These are phyloP conservation scores for Eupeodes latifasciatus DNA, from an alignment of 2,888 invertebrate genomes.

Conservation along the genomic window DNA sequence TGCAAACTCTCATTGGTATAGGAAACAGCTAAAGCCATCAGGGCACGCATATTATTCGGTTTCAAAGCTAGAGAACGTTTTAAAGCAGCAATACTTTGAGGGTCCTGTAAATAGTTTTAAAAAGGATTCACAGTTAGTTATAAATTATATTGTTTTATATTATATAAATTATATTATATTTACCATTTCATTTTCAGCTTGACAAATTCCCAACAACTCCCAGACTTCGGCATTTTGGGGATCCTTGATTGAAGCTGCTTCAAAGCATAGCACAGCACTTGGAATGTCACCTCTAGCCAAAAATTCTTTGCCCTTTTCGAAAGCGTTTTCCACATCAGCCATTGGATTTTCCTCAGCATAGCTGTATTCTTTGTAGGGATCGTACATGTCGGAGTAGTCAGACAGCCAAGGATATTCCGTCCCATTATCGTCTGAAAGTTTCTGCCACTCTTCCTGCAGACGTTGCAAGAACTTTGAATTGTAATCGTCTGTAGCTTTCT, in stretches of 20 bases:
- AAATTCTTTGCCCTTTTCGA: slow-evolving; percentile 93
- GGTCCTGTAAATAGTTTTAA: slow-evolving; percentile 88
- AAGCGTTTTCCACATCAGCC: slow-evolving; percentile 90
- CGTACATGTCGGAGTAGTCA: slow-evolving; percentile 87
- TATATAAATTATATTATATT: too few species aligned
- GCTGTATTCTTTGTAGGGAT: slow-evolving; percentile 86
- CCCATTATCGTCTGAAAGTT: slow-evolving; percentile 85
- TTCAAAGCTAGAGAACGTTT: slow-evolving; percentile 92
- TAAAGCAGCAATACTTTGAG: slow-evolving; percentile 95
- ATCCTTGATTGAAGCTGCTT: slow-evolving; percentile 95
- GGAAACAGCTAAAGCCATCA: slow-evolving; percentile 96
- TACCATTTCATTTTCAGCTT: slow-evolving; percentile 98
- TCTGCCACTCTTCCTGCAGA: slow-evolving; percentile 91
- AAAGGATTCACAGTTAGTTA: too few species aligned
- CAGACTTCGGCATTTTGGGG: slow-evolving; percentile 92
- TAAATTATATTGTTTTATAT: too few species aligned
- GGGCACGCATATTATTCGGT: slow-evolving; percentile 91
- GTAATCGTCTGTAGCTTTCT: slow-evolving; percentile 86
- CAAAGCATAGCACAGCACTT: slow-evolving; percentile 97
- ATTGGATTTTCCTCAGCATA: slow-evolving; percentile 92
- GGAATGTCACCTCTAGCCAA: slow-evolving; percentile 95
- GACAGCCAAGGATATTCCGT: slow-evolving; percentile 89
- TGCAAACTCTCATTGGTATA: slow-evolving; percentile 98
- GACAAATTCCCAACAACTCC: slow-evolving; percentile 94
- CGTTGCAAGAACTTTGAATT: slow-evolving; percentile 87